Percentiles rank a stretch among this genome's conserved stretches.
Evolutionary conservation across 2,888 invertebrate species (phyloP).

Genomic region (Phlogophora meticulosa): DNA sequence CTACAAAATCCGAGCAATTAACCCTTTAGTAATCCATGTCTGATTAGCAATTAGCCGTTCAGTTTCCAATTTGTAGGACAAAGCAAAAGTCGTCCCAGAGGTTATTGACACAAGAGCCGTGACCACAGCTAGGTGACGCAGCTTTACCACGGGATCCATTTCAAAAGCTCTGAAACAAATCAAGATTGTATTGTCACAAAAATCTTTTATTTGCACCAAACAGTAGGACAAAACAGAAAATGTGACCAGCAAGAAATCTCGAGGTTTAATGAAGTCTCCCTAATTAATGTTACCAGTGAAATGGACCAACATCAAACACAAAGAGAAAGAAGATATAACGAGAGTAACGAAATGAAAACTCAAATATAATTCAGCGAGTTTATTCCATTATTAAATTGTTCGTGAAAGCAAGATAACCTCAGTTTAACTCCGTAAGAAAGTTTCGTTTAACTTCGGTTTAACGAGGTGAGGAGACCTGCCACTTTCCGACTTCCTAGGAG

Average conservation of each 20-base stretch:
- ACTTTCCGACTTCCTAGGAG: conserved; percentile 62
- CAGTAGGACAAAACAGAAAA: conserved; percentile 60
- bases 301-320: conserved; percentile 64
- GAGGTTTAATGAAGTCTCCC: conserved; percentile 66
- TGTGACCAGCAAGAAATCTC: conserved; percentile 59
- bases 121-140: conserved; percentile 32
- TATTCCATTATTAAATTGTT: conserved; percentile 89
- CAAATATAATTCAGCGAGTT: conserved; percentile 83
- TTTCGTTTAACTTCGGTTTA: conserved; percentile 74
- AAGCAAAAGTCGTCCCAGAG: conserved; percentile 33
- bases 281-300: conserved; percentile 67
- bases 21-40: conserved; percentile 51
- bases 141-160: conserved; percentile 44
- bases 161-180: conserved; percentile 48
- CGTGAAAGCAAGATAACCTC: conserved; percentile 87
- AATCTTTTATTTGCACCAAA: conserved; percentile 52
- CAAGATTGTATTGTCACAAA: conserved; percentile 49
- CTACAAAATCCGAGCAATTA: conserved; percentile 28
- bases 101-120: conserved; percentile 40
- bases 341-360: conserved; percentile 77
- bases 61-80: conserved; percentile 44
- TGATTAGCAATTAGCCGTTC: conserved; percentile 51
- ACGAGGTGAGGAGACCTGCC: conserved; percentile 73
- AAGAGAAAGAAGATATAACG: conserved; percentile 66
- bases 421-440: conserved; percentile 71